These are phyloP conservation scores for Lasaia peninsularis DNA, from an alignment of 1,140 invertebrate species.

Conservation along the genomic window DNA sequence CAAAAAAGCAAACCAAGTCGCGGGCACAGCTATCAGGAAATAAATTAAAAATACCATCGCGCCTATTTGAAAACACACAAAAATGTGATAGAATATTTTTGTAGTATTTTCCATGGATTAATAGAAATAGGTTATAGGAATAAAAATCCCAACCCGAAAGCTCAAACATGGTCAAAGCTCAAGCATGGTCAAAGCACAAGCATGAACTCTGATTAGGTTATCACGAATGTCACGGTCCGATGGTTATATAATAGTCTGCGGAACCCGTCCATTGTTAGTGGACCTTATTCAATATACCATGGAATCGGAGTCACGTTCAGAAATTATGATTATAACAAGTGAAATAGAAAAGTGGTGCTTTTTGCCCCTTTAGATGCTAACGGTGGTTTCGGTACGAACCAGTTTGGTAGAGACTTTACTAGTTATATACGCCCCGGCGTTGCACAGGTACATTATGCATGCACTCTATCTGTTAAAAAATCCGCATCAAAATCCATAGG, in stretches of 20 bases:
- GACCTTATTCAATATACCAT: constrained; percentile 52
- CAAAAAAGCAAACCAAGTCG: too few species aligned
- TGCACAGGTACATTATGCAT: too few species aligned
- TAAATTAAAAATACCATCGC: too few species aligned
- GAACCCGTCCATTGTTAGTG: constrained; percentile 45
- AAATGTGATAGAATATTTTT: too few species aligned
- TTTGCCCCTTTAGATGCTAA: constrained; percentile 7
- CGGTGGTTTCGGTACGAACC: not conserved
- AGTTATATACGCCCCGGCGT: too few species aligned
- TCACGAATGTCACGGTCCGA: constrained; percentile 45
- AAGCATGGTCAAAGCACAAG: too few species aligned
- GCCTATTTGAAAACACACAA: too few species aligned
- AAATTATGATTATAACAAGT: constrained; percentile 65
- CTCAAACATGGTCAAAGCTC: constrained; percentile 3
- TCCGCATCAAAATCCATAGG: too few species aligned
- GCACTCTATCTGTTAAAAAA: too few species aligned
- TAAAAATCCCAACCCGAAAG: not conserved
- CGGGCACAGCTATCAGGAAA: too few species aligned
- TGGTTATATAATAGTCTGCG: constrained; percentile 53
- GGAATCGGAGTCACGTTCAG: constrained; percentile 63
- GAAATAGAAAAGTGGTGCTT: constrained; percentile 54
- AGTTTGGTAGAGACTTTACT: not conserved
- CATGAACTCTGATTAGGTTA: constrained; percentile 39
- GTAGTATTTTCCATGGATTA: too few species aligned
- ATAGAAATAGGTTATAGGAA: not conserved